Percentiles rank a stretch among this genome's conserved stretches.
Evolutionary conservation across 2,888 invertebrate species (phyloP).

Genomic region (Peribatodes rhomboidaria): DNA sequence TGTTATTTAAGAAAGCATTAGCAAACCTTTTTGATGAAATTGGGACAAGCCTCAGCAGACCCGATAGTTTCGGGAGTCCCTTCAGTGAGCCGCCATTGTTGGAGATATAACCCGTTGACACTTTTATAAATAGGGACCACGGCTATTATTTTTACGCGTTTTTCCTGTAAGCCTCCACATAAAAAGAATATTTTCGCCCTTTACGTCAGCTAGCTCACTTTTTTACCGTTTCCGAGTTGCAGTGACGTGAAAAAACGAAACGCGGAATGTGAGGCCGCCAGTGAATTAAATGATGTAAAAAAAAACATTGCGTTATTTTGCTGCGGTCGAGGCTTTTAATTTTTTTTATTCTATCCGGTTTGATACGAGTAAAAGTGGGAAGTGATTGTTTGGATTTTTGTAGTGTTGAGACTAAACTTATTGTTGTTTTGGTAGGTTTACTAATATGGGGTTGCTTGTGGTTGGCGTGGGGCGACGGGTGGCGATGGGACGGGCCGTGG

Average conservation of each 20-base stretch:
- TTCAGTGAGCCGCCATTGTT: constrained; percentile 30
- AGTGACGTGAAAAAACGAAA: constrained; percentile 33
- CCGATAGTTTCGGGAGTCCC: constrained; percentile 35
- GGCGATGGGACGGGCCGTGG: constrained; percentile 73
- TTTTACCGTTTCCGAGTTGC: constrained; percentile 34
- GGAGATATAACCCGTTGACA: constrained; percentile 38
- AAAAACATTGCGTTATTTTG: constrained; percentile 32
- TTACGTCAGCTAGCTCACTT: constrained; percentile 30
- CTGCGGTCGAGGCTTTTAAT: constrained; percentile 14
- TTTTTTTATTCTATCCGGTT: constrained; percentile 19
- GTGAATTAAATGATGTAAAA: constrained; percentile 33
- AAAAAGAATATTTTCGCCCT: constrained; percentile 30
- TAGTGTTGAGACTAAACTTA: too few species aligned
- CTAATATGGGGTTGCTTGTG: constrained; percentile 72
- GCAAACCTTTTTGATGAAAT: constrained; percentile 25
- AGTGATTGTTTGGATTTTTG: constrained; percentile 11
- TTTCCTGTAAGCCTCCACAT: constrained; percentile 35
- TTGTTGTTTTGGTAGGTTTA: constrained; percentile 56
- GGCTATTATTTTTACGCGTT: constrained; percentile 37
- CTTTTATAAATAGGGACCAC: constrained; percentile 34
- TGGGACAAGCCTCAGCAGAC: constrained; percentile 29
- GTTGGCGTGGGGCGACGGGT: constrained; percentile 68
- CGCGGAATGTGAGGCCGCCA: constrained; percentile 26
- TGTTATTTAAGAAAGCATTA: constrained; percentile 21
- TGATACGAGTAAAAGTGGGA: constrained; percentile 7